Base-by-base conservation (phyloP, 2,888 invertebrate species). In the Phlogophora meticulosa region DNA sequence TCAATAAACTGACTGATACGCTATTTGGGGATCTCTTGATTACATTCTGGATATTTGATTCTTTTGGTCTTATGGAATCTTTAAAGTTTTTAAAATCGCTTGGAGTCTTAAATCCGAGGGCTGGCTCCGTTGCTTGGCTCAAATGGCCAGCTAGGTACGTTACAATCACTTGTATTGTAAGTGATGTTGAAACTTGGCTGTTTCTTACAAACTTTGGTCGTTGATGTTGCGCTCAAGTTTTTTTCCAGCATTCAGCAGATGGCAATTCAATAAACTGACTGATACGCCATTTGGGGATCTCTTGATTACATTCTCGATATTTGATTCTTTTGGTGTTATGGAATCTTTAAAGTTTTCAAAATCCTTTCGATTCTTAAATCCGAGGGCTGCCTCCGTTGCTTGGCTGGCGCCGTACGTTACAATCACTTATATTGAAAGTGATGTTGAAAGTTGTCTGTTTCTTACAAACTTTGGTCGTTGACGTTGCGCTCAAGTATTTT, bases 401-500 rank as follows among this genome's bases (percentile, higher is more conserved):
- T 20, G 22, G 52, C 45, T 17, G 51, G 38, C 36, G 24, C 11
- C 2, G 46, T 66, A 61, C 49, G 48, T 65, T 46, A 3, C 56
- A 62, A 65, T 65, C 43, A 61, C 28, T 53, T 38, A 7, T 48
- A 63, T 55, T 46, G 28, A 63, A 68, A 69, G 58, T 61, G 45
- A 63, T 55, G 48, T 40, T 36, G n/a, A 22, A 62, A 70, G 42
- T 76, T 65, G 20, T 17, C 28, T 28, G 32, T 49, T 57, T 38
- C 34, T 38, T 38, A 7, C 36, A 36, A 78, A 71, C 45, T 65
- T 72, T 7, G 20, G n/a, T 22, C 28, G 53, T 76, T 68, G n/a
- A 22, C 28, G 53, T 76, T 68, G 52, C 46, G 46, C 42, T 28
- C 11, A 52, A 62, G n/a, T 53, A 34, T 68, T 51, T 64, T 56